Conservation (phyloP, 2,888 invertebrate genomes). For the Brachycybe producta region DNA sequence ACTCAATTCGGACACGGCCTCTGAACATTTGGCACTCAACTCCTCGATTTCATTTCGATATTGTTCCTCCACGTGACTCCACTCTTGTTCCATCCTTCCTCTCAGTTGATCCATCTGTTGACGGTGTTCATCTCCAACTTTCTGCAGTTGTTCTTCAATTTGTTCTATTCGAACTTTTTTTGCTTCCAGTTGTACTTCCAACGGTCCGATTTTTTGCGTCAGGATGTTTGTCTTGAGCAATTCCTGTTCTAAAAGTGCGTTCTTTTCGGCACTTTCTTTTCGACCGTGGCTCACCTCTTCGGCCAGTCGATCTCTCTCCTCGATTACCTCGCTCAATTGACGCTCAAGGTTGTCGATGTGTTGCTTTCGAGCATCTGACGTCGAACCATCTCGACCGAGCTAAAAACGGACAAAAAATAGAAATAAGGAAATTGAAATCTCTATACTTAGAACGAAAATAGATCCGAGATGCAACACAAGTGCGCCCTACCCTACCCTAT, state of each 20-base stretch:
- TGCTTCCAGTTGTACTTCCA: background rate
- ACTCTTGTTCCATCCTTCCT: background rate
- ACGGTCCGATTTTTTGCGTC: background rate
- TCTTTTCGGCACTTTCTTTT: too few relatives aligned
- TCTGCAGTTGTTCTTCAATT: too few relatives aligned
- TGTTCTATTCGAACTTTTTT: background rate
- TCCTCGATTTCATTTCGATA: slow-evolving; percentile 2
- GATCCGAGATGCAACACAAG: too few relatives aligned
- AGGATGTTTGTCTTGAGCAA: too few relatives aligned
- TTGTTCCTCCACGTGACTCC: background rate
- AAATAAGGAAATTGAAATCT: too few relatives aligned
- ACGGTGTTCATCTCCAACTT: background rate
- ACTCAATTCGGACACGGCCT: slow-evolving; percentile 1
- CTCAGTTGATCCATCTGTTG: background rate
- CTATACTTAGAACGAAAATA: too few relatives aligned
- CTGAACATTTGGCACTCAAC: slow-evolving; percentile 5
- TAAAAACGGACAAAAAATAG: background rate
- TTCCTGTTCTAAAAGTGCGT: too few relatives aligned
- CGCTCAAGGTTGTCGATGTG: slow-evolving; percentile 5
- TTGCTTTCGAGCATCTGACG: slow-evolving; percentile 3
- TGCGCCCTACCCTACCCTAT: too few relatives aligned
- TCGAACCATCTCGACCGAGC: slow-evolving; percentile 8
- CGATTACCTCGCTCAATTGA: background rate
- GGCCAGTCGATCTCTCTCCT: too few relatives aligned
- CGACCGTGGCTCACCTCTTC: background rate